Conservation (phyloP, 2,113 vertebrate species). For the Gymnogyps californianus region DNA sequence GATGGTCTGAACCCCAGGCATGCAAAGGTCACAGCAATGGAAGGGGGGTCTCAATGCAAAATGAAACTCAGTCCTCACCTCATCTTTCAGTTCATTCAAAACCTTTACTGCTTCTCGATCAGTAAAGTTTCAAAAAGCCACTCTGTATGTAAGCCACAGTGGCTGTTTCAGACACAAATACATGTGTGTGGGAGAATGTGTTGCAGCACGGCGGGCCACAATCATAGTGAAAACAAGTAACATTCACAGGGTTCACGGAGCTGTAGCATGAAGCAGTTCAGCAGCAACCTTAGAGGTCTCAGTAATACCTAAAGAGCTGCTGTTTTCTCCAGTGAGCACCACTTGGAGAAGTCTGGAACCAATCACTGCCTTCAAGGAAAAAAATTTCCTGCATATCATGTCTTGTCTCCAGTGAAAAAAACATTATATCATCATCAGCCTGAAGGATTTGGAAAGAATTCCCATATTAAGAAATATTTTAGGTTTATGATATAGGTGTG, state of each 20-base stretch:
- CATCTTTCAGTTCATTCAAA: not conserved
- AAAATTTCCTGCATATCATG: not conserved
- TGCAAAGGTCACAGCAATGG: not conserved
- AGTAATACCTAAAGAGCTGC: not conserved
- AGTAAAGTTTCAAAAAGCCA: not conserved
- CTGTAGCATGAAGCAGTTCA: not conserved
- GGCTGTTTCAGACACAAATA: not conserved
- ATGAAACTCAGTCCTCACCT: not conserved
- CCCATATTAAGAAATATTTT: not conserved
- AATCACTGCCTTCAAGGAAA: not conserved
- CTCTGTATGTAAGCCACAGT: not conserved
- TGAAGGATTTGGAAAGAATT: not conserved
- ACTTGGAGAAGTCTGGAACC: not conserved
- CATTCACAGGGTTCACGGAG: not conserved
- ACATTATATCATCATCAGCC: not conserved
- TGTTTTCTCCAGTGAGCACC: not conserved
- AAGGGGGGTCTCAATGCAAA: not conserved
- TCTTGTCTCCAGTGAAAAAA: not conserved
- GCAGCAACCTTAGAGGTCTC: not conserved
- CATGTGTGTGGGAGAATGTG: fast-evolving
- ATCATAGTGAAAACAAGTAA: not conserved
- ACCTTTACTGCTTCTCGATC: not conserved
- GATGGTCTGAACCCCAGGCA: not conserved
- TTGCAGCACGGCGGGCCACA: not conserved
- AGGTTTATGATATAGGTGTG: not conserved